Evolutionary conservation across 2,113 vertebrate species (phyloP).

Genomic region (Macquaria australasica): DNA sequence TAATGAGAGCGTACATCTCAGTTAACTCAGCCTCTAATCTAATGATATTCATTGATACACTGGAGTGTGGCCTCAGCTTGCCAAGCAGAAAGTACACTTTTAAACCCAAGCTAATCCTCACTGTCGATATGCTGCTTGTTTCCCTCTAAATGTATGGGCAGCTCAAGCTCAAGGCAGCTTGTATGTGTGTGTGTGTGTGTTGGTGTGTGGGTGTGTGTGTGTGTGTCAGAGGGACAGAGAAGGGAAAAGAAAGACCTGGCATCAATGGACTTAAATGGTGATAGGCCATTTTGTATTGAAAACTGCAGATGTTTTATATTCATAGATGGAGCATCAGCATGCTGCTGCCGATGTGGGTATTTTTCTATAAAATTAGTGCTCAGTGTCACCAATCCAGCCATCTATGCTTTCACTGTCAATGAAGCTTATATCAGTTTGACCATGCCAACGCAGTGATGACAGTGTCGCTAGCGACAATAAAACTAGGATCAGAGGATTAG

Average conservation of each 20-base stretch:
- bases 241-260: neutral
- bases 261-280: neutral
- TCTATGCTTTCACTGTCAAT: too few relatives aligned
- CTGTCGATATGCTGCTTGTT: constrained; percentile 45
- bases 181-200: constrained; percentile 22
- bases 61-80: constrained; percentile 56
- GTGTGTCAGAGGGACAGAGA: neutral
- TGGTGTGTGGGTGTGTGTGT: constrained; percentile 14
- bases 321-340: too few relatives aligned
- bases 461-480: too few relatives aligned
- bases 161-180: neutral
- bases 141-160: constrained; percentile 58
- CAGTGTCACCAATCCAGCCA: too few relatives aligned
- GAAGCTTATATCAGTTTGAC: neutral
- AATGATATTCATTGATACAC: constrained; percentile 71
- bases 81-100: constrained; percentile 67
- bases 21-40: constrained; percentile 55
- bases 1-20: constrained; percentile 40
- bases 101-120: constrained; percentile 67
- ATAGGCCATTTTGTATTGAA: too few relatives aligned
- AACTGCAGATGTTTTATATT: too few relatives aligned
- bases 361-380: too few relatives aligned
- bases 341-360: neutral
- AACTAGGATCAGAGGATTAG: neutral
- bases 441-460: too few relatives aligned